Base-by-base conservation (phyloP, 1,140 invertebrate species). In the Drosophila leontia region DNA sequence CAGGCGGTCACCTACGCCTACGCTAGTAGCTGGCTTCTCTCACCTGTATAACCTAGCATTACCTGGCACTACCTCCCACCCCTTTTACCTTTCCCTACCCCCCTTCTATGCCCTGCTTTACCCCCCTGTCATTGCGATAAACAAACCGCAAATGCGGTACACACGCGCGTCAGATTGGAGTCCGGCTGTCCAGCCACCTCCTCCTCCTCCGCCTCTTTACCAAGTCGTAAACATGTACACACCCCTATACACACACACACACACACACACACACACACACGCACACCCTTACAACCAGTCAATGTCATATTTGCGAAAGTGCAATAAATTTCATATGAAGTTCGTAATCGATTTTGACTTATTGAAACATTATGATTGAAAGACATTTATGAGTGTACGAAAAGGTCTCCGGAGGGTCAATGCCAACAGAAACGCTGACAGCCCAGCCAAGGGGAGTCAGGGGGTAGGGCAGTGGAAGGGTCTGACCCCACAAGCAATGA, bases 291-390 rank as follows among this genome's bases (percentile, higher is more conserved):
- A 58, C 48, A 62, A 57, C 48, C 68, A 77, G 69, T 69, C 88
- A 91, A 91, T 91, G 90, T 91, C 90, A 86, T 86, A 91, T 91
- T 91, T 91, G 77, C 80, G 79, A 90, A 80, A 91, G 85, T 90
- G 79, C 82, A 91, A 91, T 91, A 91, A 91, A 91, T 91, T 86
- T 91, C 81, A 86, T 86, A 91, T 91, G 90, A 91, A 91, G 85
- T 91, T 86, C 76, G 80, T 91, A 91, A 91, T 91, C 90, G 90
- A 91, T 91, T 91, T 91, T 91, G 90, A 91, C 90, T 91, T 91
- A 91, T 91, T 91, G 90, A 91, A 91, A 91, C 90, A 91, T 91
- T 91, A 91, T 91, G 90, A 91, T 91, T 91, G 90, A 91, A 91
- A 91, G 90, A 91, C 90, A 90, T 91, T 91, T 91, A 91, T 91